Base-by-base conservation (phyloP, 2,888 invertebrate species). In the Cantharis rustica region DNA sequence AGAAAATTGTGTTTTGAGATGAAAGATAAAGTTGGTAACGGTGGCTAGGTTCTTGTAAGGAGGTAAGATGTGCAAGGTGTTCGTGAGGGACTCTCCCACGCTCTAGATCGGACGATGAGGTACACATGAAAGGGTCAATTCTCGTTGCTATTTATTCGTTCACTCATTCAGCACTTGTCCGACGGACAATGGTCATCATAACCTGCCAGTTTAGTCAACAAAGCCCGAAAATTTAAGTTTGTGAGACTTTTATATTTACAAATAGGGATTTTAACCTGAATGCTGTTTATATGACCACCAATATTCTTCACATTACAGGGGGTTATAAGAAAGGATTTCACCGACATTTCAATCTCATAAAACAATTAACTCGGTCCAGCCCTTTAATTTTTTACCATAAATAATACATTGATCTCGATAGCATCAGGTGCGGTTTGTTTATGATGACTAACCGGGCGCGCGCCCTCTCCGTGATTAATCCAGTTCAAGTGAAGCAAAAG, bases 21-120 rank as follows among this genome's bases (percentile, higher is more conserved):
- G 72, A 64, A 64, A 75, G 75, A 77, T 75, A 75, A 71, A 68
- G 61, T 62, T 69, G 63, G 69, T 82, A 82, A 81, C 81, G 82
- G 81, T 80, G 79, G 82, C 81, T 79, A 76, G 64, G 47, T 74
- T 75, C 68, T 76, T 77, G 72, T 76, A 73, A 66, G 71, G 63
- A 73, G 73, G 71, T 74, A 76, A 76, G 69, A 76, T 77, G 78
- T 75, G 87, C 87, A 89, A 89, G 87, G 86, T 87, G 85, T 81
- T 86, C 83, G 83, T 83, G 84, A 84, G 83, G 75, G 87, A 89
- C 88, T 88, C 89, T 89, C 89, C 89, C 89, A 89, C 89, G 89
- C 89, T 89, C 89, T 85, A 87, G 86, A 88, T 88, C 87, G 86
- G 85, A 85, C 86, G 84, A 84, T 85, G 83, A 83, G 83, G 73